Conservation (phyloP, 2,888 invertebrate genomes). For the Rapana venosa region DNA sequence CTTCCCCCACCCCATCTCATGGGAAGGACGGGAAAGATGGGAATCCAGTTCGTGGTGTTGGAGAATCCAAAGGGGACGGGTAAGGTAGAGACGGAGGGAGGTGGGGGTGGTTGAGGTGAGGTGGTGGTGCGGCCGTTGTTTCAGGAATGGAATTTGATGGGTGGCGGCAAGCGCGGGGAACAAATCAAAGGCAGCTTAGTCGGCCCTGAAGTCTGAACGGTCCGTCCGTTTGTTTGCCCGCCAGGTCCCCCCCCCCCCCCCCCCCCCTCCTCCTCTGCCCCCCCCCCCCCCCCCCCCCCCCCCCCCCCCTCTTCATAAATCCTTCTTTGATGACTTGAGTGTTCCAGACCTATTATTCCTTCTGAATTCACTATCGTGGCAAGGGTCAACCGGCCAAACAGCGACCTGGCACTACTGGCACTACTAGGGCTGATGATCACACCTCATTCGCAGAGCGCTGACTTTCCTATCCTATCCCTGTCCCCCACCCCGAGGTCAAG, state of each 20-base stretch:
- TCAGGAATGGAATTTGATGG: conserved; percentile 31
- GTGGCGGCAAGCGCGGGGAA: background rate
- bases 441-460: background rate
- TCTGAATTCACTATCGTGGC: background rate
- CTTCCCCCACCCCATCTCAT: background rate
- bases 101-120: background rate
- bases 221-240: background rate
- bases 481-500: background rate
- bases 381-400: background rate
- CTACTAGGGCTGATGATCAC: conserved; percentile 2
- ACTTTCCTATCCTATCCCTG: background rate
- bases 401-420: background rate
- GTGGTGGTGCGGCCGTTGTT: background rate
- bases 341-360: conserved; percentile 16
- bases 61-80: background rate
- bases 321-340: conserved; percentile 32
- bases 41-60: background rate
- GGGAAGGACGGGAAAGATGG: conserved; percentile 12
- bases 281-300: background rate
- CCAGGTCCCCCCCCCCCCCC: background rate
- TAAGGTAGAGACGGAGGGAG: background rate
- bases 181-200: conserved; percentile 31
- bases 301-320: conserved; percentile 30
- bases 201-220: background rate
- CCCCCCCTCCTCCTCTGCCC: background rate